These are phyloP conservation scores for Meganola albula DNA, from an alignment of 2,888 invertebrate species.

Conservation along the genomic window DNA sequence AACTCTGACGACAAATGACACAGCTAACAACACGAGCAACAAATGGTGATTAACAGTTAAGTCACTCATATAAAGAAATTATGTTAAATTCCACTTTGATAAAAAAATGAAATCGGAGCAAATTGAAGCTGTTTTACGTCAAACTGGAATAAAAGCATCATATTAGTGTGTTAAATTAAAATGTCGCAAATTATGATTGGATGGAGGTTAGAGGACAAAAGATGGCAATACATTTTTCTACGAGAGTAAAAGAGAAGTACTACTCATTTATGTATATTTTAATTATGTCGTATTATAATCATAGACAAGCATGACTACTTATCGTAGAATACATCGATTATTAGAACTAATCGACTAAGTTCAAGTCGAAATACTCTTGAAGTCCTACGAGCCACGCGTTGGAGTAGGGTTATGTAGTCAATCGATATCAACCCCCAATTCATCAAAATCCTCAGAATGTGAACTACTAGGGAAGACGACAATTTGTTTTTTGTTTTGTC, in stretches of 20 bases:
- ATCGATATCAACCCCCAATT: no score
- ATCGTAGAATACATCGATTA: no score
- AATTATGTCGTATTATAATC: slow-evolving; percentile 16
- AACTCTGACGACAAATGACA: slow-evolving; percentile 47
- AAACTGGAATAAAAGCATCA: slow-evolving; percentile 66
- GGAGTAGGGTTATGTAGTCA: no score
- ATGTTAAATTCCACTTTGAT: slow-evolving; percentile 41
- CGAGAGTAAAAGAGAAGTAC: slow-evolving; percentile 36
- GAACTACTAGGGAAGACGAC: no score
- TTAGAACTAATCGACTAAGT: slow-evolving; percentile 9
- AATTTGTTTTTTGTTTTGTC: no score
- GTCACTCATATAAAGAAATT: slow-evolving; percentile 65
- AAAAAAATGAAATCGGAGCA: slow-evolving; percentile 58
- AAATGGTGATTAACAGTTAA: slow-evolving; percentile 46
- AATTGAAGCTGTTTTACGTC: slow-evolving; percentile 67
- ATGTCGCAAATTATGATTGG: slow-evolving; percentile 12
- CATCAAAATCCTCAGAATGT: no score
- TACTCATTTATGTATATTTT: not conserved
- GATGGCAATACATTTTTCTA: not conserved
- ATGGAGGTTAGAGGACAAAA: slow-evolving; percentile 25
- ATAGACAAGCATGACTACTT: slow-evolving; percentile 46
- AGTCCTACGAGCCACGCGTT: no score
- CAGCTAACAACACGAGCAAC: slow-evolving; percentile 40
- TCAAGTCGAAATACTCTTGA: no score
- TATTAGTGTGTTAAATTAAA: slow-evolving; percentile 29